phyloP scores from a whole-genome alignment of 2,113 vertebrate species.

The Triplophysa siluroides region DNA sequence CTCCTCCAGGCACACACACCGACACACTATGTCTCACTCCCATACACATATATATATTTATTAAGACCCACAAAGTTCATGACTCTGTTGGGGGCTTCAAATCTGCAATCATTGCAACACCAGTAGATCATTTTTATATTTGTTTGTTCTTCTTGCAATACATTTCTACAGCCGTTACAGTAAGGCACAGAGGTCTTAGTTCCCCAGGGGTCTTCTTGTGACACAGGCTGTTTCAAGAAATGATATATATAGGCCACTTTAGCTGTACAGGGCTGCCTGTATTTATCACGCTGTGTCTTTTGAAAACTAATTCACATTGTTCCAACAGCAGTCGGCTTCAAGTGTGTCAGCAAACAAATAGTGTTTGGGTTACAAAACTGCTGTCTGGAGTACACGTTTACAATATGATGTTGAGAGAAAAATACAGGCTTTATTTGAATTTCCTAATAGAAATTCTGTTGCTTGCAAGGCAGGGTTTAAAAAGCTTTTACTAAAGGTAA shows the following conservation, averaged over 20 bases:
- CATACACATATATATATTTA: constrained; percentile 7
- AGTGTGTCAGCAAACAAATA: neutral
- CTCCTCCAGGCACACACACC: constrained; percentile 37
- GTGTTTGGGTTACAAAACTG: neutral
- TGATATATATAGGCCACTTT: constrained; percentile 39
- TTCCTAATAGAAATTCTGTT: neutral
- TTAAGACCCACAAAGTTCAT: constrained; percentile 21
- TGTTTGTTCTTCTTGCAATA: constrained; percentile 55
- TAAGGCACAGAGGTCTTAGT: constrained; percentile 27
- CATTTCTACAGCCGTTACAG: constrained; percentile 30
- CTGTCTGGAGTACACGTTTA: neutral
- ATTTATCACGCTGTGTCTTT: constrained; percentile 39
- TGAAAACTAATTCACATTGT: constrained; percentile 17
- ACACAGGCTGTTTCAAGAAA: constrained; percentile 22
- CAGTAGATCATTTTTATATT: constrained; percentile 58
- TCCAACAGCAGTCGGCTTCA: constrained; percentile 16
- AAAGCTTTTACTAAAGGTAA: neutral
- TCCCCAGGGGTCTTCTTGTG: constrained; percentile 46
- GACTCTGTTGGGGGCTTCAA: constrained; percentile 64
- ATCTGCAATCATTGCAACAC: constrained; percentile 70
- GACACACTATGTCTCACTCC: neutral
- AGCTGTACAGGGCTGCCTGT: constrained; percentile 3
- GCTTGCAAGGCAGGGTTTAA: no score
- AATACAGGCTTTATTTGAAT: no score
- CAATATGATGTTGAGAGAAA: neutral